phyloP scores from a whole-genome alignment of 2,888 invertebrate genomes.

The Papilio elwesi region DNA sequence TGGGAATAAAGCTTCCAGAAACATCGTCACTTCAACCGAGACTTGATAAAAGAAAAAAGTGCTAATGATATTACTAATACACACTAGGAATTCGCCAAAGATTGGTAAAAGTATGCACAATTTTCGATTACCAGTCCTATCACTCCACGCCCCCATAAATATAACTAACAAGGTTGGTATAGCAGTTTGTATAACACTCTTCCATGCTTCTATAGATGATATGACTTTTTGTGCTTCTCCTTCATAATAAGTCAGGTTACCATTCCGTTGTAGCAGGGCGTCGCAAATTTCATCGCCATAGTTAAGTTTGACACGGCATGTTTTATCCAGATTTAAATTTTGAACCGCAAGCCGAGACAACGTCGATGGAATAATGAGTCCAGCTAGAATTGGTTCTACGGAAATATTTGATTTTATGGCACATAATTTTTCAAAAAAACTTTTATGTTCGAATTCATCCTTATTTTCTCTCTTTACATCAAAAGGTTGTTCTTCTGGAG shows the following conservation, averaged over 20 bases:
- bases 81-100: constrained; percentile 78
- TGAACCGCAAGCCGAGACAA: constrained; percentile 87
- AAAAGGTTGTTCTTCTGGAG: constrained; percentile 63
- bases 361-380: constrained; percentile 86
- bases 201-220: constrained; percentile 81
- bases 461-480: constrained; percentile 52
- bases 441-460: constrained; percentile 65
- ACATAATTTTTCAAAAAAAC: constrained; percentile 78
- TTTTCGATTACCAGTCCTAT: constrained; percentile 83
- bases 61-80: constrained; percentile 77
- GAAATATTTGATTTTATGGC: constrained; percentile 85
- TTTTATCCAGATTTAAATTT: constrained; percentile 75
- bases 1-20: constrained; percentile 81
- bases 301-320: constrained; percentile 67
- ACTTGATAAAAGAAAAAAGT: constrained; percentile 81
- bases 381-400: constrained; percentile 89
- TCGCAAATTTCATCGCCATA: constrained; percentile 70
- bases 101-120: constrained; percentile 83
- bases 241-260: constrained; percentile 85
- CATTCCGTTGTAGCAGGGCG: constrained; percentile 63
- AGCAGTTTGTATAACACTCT: constrained; percentile 82
- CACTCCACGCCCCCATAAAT: constrained; percentile 86
- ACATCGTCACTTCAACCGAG: constrained; percentile 80
- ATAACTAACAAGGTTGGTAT: constrained; percentile 82
- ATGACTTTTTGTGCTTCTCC: constrained; percentile 84